Conservation (phyloP, 2,888 invertebrate genomes). For the Cyaniris semiargus region DNA sequence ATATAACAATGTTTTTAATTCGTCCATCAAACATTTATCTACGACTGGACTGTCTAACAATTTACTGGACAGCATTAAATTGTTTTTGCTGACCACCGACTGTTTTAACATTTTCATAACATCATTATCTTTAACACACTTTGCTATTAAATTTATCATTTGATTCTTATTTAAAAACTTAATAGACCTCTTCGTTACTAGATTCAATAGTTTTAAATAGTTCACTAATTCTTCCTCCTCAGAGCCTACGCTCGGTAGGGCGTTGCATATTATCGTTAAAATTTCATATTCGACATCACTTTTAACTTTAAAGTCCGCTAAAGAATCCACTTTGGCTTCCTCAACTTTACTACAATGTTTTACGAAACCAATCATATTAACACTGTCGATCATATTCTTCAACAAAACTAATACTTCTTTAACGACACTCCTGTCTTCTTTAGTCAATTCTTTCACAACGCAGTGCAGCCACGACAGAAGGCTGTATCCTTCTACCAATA, state of each 20-base stretch:
- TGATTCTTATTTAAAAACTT: conserved; percentile 63
- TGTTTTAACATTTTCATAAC: conserved; percentile 53
- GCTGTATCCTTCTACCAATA: conserved; percentile 84
- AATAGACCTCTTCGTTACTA: conserved; percentile 59
- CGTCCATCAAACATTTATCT: conserved; percentile 48
- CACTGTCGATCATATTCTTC: conserved; percentile 58
- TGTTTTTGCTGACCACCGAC: conserved; percentile 54
- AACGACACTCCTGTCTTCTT: conserved; percentile 50
- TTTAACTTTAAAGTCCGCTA: conserved; percentile 59
- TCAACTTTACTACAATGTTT: conserved; percentile 51
- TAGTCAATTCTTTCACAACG: conserved; percentile 51
- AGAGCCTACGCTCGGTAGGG: conserved; percentile 53
- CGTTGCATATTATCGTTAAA: conserved; percentile 54
- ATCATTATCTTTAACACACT: conserved; percentile 51
- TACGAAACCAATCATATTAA: conserved; percentile 54
- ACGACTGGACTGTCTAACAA: conserved; percentile 40
- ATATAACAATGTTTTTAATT: conserved; percentile 52
- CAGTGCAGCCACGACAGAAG: conserved; percentile 85
- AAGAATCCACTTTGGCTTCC: conserved; percentile 46
- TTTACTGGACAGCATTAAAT: conserved; percentile 55
- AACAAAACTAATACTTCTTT: conserved; percentile 53
- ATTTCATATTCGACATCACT: conserved; percentile 66
- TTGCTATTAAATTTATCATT: conserved; percentile 54
- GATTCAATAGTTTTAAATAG: conserved; percentile 55
- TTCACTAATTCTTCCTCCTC: conserved; percentile 53